Base-by-base conservation (phyloP, 2,797 vertebrate species). In the Sarcoramphus papa region DNA sequence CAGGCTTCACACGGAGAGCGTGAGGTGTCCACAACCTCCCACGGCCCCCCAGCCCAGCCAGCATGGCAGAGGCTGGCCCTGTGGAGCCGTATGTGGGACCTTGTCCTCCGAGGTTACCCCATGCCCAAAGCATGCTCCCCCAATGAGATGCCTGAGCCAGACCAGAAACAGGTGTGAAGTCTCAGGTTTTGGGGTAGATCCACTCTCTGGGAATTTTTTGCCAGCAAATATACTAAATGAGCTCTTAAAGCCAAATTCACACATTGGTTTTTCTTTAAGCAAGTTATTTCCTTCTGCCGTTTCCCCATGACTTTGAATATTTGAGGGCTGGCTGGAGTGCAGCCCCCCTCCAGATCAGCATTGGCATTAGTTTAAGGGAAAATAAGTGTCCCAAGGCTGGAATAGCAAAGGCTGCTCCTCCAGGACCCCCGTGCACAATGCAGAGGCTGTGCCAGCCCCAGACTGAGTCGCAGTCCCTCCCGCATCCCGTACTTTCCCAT, bases 51-150 rank as follows among this genome's bases (percentile, higher is more conserved):
- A 33, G 25, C 64, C 51, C 4, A 3, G 45, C 18, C 43, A 70
- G 50, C 16, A 17, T 4, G 23, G 25, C 6, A 10, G 50, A 69
- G 50, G 10, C 14, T 64, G 50, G 43, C 6, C 17, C 33, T 1
- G 1, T 13, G 11, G 40, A 19, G 8, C 25, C 47, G 4, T 8
- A 23, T 0, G 0, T 17, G 21, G 53, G 22, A 62, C 19, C 12
- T 33, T 47, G 48, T 73, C n/a, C 54, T 83, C 30, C 0, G 0
- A 79, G 40, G 62, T 43, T 56, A 48, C 20, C 23, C 17, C 9
- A 14, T 41, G n/a, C 5, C 50, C 20, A 3, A 70, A 50, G 41
- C 51, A 54, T 1, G 1, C 7, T 12, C 14, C 9, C 5, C 17
- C 5, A 19, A 3, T 18, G 19, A 43, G 47, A 37, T n/a, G 15